phyloP scores from a whole-genome alignment of 2,888 invertebrate species.

The Heliothis peltigera region DNA sequence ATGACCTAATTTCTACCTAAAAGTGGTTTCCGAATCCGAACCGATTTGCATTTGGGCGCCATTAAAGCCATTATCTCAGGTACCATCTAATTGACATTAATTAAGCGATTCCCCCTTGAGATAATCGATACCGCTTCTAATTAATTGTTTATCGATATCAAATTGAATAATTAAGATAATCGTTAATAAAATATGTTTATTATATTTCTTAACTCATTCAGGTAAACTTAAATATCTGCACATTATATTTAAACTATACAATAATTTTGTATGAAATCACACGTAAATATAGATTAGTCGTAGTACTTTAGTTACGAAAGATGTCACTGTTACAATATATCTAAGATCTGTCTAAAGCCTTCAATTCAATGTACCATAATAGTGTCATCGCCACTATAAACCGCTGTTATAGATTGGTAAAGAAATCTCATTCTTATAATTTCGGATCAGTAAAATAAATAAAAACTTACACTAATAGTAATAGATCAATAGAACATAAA shows the following conservation, averaged over 20 bases:
- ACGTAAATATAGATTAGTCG: too few relatives aligned
- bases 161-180: constrained; percentile 46
- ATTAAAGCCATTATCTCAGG: constrained; percentile 46
- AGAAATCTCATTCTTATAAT: neutral
- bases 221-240: neutral
- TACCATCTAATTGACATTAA: constrained; percentile 51
- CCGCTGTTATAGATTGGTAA: neutral
- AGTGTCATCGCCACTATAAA: neutral
- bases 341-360: neutral
- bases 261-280: too few relatives aligned
- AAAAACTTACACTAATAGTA: neutral
- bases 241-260: too few relatives aligned
- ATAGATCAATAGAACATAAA: neutral
- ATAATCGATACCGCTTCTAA: constrained; percentile 64
- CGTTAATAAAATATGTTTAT: constrained; percentile 7
- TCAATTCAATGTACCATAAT: neutral
- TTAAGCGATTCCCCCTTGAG: constrained; percentile 49
- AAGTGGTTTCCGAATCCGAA: constrained; percentile 35
- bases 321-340: too few relatives aligned
- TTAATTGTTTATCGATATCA: constrained; percentile 55
- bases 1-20: constrained; percentile 33
- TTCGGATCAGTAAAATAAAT: neutral
- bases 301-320: too few relatives aligned
- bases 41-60: constrained; percentile 46
- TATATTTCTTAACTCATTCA: constrained; percentile 8